Evolutionary conservation across 1,140 invertebrate genomes (phyloP).

Genomic region (Cecropterus lyciades): DNA sequence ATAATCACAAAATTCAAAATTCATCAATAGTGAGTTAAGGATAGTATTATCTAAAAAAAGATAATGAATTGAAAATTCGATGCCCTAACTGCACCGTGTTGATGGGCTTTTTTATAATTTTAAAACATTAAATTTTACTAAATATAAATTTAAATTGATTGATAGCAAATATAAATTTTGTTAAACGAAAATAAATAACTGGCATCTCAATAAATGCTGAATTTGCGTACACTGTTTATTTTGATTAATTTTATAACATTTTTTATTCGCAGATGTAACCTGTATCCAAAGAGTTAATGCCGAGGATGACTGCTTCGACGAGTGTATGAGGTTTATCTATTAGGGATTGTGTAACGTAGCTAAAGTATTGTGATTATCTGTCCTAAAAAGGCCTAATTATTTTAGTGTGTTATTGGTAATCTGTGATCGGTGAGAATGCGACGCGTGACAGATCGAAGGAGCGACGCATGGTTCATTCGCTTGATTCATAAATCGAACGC

Average conservation of each 20-base stretch:
- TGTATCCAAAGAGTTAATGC: conserved; percentile 69
- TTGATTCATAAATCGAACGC: conserved; percentile 52
- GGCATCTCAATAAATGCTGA: no score
- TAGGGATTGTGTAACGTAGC: conserved; percentile 74
- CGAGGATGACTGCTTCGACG: conserved; percentile 47
- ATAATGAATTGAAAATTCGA: no score
- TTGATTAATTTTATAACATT: conserved; percentile 1
- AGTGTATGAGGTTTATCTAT: conserved; percentile 60
- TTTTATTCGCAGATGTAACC: conserved; percentile 54
- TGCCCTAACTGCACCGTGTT: no score
- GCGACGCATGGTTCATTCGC: conserved; percentile 42
- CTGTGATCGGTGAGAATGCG: conserved; percentile 69
- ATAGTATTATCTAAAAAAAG: no score
- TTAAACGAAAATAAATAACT: no score
- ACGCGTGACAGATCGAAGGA: conserved; percentile 41
- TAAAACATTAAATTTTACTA: no score
- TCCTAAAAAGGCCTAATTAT: conserved; percentile 83
- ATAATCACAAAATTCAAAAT: no score
- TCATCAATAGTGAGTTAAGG: no score
- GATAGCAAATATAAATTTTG: no score
- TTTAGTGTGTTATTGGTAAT: conserved; percentile 77
- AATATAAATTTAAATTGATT: no score
- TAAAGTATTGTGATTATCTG: conserved; percentile 79
- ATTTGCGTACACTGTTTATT: no score
- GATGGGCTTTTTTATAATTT: no score